Evolutionary conservation across 2,888 invertebrate species (phyloP).

Genomic region (Phalangium opilio): DNA sequence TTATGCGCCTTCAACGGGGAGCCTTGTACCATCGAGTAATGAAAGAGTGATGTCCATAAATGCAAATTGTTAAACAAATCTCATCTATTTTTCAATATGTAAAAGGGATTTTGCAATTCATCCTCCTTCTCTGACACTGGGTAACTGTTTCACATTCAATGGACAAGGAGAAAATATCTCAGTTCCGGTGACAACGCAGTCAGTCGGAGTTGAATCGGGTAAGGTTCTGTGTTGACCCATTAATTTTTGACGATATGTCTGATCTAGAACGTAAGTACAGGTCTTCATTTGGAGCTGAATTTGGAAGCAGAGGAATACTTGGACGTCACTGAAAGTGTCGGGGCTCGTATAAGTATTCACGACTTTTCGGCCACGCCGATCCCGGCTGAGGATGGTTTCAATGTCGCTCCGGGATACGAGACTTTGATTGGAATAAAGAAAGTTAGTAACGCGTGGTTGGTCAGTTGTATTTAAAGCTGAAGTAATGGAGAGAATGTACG

Average conservation of each 20-base stretch:
- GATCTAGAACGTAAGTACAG: not conserved
- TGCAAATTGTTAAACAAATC: too few species aligned
- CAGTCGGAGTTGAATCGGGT: conserved; percentile 13
- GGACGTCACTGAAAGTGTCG: conserved; percentile 6
- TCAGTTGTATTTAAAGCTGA: too few species aligned
- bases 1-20: conserved; percentile 9
- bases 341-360: conserved; percentile 10
- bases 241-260: not conserved
- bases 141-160: conserved; percentile 16
- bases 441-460: not conserved
- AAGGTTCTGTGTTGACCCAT: conserved; percentile 1
- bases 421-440: conserved; percentile 9
- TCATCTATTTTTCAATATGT: too few species aligned
- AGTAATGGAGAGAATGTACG: not conserved
- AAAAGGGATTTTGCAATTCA: conserved; percentile 9
- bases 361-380: conserved; percentile 8
- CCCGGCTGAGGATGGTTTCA: conserved; percentile 11
- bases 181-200: conserved; percentile 5
- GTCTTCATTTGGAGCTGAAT: conserved; percentile 7
- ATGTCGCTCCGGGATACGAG: conserved; percentile 13
- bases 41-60: too few species aligned
- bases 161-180: not conserved
- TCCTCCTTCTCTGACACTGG: conserved; percentile 1
- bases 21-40: conserved; percentile 9
- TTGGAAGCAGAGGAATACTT: conserved; percentile 3